These are phyloP conservation scores for Poeciliopsis turrubarensis DNA, from an alignment of 2,113 vertebrate genomes.

Conservation along the genomic window DNA sequence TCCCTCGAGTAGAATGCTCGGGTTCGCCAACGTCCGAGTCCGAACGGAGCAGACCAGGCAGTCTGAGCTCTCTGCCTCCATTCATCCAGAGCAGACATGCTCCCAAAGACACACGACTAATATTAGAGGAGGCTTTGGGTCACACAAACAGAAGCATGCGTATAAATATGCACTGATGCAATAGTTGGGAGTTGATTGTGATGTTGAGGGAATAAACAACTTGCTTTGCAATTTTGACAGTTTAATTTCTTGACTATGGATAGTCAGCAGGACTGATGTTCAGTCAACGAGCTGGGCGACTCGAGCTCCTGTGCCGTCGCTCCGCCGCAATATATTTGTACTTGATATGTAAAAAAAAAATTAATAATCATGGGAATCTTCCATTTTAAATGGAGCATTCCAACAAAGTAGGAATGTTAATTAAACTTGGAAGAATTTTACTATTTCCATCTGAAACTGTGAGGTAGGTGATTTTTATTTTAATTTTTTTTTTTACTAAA, in stretches of 20 bases:
- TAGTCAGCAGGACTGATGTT: background rate
- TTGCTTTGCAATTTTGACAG: background rate
- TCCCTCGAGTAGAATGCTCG: background rate
- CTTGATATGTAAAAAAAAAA: too few species aligned
- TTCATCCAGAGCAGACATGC: slow-evolving; percentile 16
- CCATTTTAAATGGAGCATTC: too few species aligned
- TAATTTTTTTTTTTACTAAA: too few species aligned
- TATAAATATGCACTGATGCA: background rate
- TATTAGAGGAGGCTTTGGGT: background rate
- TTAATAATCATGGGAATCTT: too few species aligned
- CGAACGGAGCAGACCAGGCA: slow-evolving; percentile 8
- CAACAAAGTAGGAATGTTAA: too few species aligned
- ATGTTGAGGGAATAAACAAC: background rate
- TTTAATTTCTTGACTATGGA: background rate
- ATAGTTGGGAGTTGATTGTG: background rate
- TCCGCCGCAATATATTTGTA: too few species aligned
- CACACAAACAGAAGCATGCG: background rate
- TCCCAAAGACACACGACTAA: background rate
- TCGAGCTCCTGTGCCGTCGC: too few species aligned
- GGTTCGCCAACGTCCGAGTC: slow-evolving; percentile 14
- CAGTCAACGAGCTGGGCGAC: too few species aligned
- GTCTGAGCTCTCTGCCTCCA: slow-evolving; percentile 27
- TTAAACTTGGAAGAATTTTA: too few species aligned
- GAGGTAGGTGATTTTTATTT: too few species aligned
- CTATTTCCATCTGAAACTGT: too few species aligned